These are phyloP conservation scores for Phrixothrix hirtus DNA, from an alignment of 2,888 invertebrate species.

Conservation along the genomic window DNA sequence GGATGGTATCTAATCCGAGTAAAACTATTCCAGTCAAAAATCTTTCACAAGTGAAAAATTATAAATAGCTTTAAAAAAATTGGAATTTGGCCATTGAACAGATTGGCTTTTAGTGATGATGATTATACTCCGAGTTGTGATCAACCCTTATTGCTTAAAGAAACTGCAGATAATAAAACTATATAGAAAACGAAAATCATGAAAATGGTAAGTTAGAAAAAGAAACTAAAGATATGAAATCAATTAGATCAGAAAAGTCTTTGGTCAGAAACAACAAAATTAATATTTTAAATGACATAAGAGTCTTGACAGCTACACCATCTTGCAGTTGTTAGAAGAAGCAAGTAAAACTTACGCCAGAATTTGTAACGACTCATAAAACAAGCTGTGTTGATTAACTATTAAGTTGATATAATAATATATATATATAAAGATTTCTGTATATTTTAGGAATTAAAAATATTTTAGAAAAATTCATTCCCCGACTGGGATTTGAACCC, in stretches of 20 bases:
- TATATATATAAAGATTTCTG: no score
- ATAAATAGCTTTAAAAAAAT: slow-evolving; percentile 1
- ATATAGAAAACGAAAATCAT: not conserved
- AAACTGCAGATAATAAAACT: slow-evolving; percentile 1
- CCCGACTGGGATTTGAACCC: no score
- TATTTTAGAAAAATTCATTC: no score
- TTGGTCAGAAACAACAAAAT: not conserved
- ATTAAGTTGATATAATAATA: no score
- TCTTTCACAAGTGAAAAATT: slow-evolving; percentile 2
- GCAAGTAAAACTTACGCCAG: no score
- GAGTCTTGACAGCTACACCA: not conserved
- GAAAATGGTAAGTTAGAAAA: not conserved
- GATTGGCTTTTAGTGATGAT: not conserved
- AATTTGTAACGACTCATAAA: no score
- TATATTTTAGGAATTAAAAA: no score
- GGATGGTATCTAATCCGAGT: not conserved
- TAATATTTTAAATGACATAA: slow-evolving; percentile 2
- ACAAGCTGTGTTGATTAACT: no score
- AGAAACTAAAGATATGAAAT: not conserved
- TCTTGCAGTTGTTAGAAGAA: not conserved
- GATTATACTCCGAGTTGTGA: not conserved
- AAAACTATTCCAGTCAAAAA: not conserved
- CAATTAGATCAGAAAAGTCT: not conserved
- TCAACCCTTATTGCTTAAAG: not conserved
- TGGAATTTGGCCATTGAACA: not conserved